These are phyloP conservation scores for Spatula clypeata DNA, from an alignment of 2,797 vertebrate genomes.

Conservation along the genomic window DNA sequence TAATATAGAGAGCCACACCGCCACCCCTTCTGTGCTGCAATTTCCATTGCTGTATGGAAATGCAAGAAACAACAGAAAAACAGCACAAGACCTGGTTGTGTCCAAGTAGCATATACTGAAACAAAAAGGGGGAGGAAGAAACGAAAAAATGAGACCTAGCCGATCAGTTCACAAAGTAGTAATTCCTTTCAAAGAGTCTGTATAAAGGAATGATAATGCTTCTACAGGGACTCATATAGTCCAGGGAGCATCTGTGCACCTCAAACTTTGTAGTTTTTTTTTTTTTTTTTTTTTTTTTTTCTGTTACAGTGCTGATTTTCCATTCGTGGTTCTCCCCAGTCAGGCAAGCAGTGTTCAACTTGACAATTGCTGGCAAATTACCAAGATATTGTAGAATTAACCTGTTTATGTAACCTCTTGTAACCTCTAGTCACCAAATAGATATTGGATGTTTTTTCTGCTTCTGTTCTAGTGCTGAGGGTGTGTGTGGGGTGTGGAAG, in stretches of 20 bases:
- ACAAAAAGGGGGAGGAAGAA: not conserved
- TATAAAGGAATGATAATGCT: accelerated
- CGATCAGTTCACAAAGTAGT: not conserved
- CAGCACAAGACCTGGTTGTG: not conserved
- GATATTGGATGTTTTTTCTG: not conserved
- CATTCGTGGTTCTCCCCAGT: not conserved
- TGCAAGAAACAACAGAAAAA: not conserved
- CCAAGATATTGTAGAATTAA: not conserved
- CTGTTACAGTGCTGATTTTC: not conserved
- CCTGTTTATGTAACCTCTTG: not conserved
- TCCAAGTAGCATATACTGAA: not conserved
- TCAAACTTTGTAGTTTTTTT: not conserved
- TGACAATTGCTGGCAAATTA: not conserved
- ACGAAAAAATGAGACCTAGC: not conserved
- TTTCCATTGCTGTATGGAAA: not conserved
- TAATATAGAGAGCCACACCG: too few species aligned
- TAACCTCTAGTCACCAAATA: not conserved
- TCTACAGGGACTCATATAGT: not conserved
- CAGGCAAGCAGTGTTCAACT: not conserved
- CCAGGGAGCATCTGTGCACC: not conserved
- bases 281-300: too few species aligned
- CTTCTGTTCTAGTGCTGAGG: not conserved
- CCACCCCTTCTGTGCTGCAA: too few species aligned
- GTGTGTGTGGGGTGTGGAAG: not conserved
- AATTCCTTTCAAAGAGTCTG: not conserved